phyloP scores from a whole-genome alignment of 1,140 invertebrate species.

The Papilio machaon region DNA sequence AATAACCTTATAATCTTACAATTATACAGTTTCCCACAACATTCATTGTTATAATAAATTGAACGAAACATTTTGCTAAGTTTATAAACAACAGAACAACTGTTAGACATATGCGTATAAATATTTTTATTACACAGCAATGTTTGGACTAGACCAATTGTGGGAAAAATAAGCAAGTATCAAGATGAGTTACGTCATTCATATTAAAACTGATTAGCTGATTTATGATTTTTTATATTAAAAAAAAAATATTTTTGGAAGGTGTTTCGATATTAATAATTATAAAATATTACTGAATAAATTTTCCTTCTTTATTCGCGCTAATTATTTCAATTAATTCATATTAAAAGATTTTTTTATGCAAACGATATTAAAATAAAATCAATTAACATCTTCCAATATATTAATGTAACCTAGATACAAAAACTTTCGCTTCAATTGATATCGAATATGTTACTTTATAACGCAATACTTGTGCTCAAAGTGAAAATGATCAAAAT shows the following conservation, averaged over 20 bases:
- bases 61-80: neutral
- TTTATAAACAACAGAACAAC: conserved; percentile 4
- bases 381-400: neutral
- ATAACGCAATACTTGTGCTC: neutral
- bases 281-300: too few species aligned
- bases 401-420: neutral
- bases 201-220: neutral
- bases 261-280: too few species aligned
- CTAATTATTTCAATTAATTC: too few species aligned
- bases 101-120: neutral
- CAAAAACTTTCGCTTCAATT: neutral
- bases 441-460: neutral
- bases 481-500: neutral
- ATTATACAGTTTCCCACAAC: conserved; percentile 1
- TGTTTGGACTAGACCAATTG: conserved; percentile 4
- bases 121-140: conserved; percentile 5
- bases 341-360: neutral
- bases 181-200: neutral
- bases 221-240: too few species aligned
- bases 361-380: neutral
- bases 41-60: neutral
- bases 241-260: too few species aligned
- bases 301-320: too few species aligned
- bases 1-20: neutral
- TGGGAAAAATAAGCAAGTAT: neutral